phyloP scores from a whole-genome alignment of 2,113 vertebrate genomes.

The Rhinoderma darwinii region DNA sequence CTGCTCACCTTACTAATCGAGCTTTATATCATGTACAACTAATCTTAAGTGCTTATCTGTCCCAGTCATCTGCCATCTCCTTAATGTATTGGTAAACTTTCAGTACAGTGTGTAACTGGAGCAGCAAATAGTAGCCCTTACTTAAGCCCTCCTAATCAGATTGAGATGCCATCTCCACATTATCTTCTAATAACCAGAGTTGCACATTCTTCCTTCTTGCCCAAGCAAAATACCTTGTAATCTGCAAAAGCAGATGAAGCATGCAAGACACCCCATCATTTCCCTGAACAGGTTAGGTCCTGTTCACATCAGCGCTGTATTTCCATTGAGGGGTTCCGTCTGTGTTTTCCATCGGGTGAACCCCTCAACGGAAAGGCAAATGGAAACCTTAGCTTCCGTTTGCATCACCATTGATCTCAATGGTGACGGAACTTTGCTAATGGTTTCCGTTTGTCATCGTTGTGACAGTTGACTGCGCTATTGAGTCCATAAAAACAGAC shows the following conservation, averaged over 20 bases:
- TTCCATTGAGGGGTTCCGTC: too few species aligned
- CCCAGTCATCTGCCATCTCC: background rate
- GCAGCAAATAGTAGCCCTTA: constrained; percentile 14
- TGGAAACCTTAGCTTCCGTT: too few species aligned
- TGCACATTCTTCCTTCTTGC: background rate
- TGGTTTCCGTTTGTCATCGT: too few species aligned
- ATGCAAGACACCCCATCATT: background rate
- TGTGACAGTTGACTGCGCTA: too few species aligned
- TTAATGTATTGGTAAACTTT: constrained; percentile 6
- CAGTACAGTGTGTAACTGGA: background rate
- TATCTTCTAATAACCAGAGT: constrained; percentile 19
- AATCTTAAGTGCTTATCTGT: constrained; percentile 8
- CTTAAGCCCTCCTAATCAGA: constrained; percentile 25
- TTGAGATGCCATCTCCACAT: constrained; percentile 30
- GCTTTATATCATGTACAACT: constrained; percentile 7
- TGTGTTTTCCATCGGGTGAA: too few species aligned
- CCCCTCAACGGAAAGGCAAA: too few species aligned
- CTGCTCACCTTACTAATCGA: constrained; percentile 5
- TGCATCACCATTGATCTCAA: too few species aligned
- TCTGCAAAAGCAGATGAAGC: background rate
- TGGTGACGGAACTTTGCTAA: too few species aligned
- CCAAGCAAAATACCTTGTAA: constrained; percentile 4
- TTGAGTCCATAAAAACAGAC: too few species aligned
- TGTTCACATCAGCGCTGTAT: too few species aligned
- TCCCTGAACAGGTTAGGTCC: background rate